Conservation (phyloP, 64 coral and sea anemone genomes). For the Montipora cactus region DNA sequence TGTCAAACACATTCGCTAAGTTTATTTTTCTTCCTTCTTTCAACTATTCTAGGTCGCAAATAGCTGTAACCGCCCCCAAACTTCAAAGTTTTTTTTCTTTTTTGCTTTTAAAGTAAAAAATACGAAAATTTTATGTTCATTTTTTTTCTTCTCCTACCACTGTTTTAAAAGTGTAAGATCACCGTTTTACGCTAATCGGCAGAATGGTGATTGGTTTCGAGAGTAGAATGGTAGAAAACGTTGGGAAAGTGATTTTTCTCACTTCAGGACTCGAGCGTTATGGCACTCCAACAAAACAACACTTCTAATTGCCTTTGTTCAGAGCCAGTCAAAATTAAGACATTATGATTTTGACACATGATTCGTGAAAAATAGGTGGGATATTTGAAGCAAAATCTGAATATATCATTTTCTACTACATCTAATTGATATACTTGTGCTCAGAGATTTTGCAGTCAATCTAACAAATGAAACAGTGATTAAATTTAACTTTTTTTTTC, state of each 20-base stretch:
- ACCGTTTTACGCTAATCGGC: neutral
- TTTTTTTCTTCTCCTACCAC: neutral
- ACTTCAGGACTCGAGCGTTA: neutral
- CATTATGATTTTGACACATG: slow-evolving; percentile 52
- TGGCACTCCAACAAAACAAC: slow-evolving; percentile 35
- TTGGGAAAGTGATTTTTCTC: slow-evolving; percentile 30
- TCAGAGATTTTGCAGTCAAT: neutral
- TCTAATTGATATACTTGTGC: neutral
- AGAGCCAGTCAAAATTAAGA: slow-evolving; percentile 44
- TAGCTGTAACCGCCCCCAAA: slow-evolving; percentile 25
- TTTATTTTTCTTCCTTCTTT: slow-evolving; percentile 38
- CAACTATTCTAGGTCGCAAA: neutral
- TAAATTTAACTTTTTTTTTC: neutral
- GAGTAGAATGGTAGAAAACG: neutral
- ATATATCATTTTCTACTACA: neutral
- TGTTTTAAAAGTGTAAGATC: neutral
- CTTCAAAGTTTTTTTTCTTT: neutral
- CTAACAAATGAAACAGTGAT: neutral
- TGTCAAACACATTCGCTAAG: neutral
- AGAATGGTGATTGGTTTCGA: neutral
- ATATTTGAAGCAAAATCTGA: slow-evolving; percentile 9
- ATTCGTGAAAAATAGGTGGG: slow-evolving; percentile 17
- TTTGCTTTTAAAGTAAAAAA: neutral
- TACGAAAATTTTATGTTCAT: neutral
- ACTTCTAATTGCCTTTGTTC: slow-evolving; percentile 42